Percentiles rank a stretch among this genome's conserved stretches.
Conservation (phyloP, 2,888 invertebrate genomes). For the Lithophane ornitopus region DNA sequence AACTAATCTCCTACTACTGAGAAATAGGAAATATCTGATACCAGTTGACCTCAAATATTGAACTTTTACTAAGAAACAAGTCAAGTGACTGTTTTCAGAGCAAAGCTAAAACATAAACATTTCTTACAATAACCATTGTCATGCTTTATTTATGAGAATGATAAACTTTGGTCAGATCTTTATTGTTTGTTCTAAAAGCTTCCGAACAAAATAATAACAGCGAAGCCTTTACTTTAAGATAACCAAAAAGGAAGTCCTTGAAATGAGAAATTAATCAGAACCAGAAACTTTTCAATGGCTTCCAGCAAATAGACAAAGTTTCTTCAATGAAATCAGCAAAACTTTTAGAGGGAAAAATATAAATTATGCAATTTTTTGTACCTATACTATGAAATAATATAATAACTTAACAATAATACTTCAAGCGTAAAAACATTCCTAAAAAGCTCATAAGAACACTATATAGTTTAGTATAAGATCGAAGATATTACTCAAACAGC, state of each 20-base stretch:
- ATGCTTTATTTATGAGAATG: conserved; percentile 10
- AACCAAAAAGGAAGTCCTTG: conserved; percentile 1
- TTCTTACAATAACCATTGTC: conserved; percentile 16
- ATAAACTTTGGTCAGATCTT: conserved; percentile 4
- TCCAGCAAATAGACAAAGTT: neutral
- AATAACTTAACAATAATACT: neutral
- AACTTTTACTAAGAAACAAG: conserved; percentile 45
- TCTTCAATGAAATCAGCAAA: neutral
- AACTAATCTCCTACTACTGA: conserved; percentile 46
- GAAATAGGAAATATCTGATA: conserved; percentile 54
- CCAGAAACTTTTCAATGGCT: neutral
- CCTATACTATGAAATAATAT: neutral
- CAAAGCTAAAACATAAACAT: conserved; percentile 17
- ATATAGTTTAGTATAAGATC: conserved; percentile 15
- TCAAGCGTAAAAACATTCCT: neutral
- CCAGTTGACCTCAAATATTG: conserved; percentile 59
- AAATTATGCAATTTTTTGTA: neutral
- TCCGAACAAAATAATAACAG: conserved; percentile 10
- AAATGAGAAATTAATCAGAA: conserved; percentile 14
- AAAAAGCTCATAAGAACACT: neutral
- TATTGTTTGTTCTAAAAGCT: conserved; percentile 4
- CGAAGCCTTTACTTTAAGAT: neutral
- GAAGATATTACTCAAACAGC: conserved; percentile 25
- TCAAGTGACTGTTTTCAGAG: conserved; percentile 7
- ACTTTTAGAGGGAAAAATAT: neutral